A percentile compares a stretch with the other conserved stretches of the same genome.
These are phyloP conservation scores for Pleuronectes platessa DNA, from an alignment of 2,113 vertebrate genomes.

Conservation along the genomic window DNA sequence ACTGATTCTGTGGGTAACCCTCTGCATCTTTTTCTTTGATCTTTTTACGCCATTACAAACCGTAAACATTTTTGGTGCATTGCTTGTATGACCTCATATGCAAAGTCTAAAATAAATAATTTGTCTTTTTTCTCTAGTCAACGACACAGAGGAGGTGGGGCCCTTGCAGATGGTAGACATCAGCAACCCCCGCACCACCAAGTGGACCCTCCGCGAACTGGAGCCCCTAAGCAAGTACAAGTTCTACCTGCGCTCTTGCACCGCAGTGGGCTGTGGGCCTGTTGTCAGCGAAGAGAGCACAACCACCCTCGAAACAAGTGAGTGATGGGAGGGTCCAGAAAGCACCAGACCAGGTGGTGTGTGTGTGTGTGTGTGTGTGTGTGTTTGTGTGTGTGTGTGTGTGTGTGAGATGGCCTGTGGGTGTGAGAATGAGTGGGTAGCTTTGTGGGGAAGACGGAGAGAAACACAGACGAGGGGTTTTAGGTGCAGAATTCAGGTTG, in stretches of 20 bases:
- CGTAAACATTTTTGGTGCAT: background rate
- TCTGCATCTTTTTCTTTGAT: too few species aligned
- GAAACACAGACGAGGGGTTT: background rate
- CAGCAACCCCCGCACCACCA: constrained; percentile 79
- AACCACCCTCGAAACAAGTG: constrained; percentile 89
- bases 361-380: background rate
- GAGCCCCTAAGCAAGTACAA: constrained; percentile 90
- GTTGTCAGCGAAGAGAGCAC: constrained; percentile 87
- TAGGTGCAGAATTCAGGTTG: constrained; percentile 12
- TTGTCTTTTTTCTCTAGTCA: constrained; percentile 80
- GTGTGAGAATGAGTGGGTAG: background rate
- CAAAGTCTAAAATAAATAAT: background rate
- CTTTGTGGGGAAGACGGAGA: background rate
- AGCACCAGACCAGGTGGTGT: background rate
- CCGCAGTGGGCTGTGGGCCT: constrained; percentile 89
- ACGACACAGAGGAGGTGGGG: constrained; percentile 88
- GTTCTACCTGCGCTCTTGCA: constrained; percentile 92
- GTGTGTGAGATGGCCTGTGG: background rate
- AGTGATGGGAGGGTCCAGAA: constrained; percentile 69
- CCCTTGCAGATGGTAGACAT: constrained; percentile 83
- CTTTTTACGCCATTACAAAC: background rate
- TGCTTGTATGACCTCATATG: too few species aligned
- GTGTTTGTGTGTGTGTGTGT: background rate
- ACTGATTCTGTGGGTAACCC: too few species aligned
- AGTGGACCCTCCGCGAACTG: constrained; percentile 86